Evolutionary conservation across 2,888 invertebrate genomes (phyloP).

Genomic region (Lithophane semibrunnea): DNA sequence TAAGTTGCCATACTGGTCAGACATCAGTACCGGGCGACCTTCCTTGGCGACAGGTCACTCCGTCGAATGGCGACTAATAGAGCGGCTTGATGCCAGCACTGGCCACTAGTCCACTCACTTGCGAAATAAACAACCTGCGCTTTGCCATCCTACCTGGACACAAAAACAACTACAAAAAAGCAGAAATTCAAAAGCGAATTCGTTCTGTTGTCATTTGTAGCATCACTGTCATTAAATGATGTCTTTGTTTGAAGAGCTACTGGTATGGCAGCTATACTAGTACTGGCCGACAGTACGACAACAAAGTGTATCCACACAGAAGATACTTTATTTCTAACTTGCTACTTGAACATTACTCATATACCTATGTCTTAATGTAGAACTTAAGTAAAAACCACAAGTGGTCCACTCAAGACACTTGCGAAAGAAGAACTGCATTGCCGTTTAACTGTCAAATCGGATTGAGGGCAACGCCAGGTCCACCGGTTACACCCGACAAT

Average conservation of each 20-base stretch:
- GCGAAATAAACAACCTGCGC: slow-evolving; percentile 69
- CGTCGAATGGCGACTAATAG: slow-evolving; percentile 78
- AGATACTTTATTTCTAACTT: neutral
- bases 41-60: slow-evolving; percentile 86
- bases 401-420: slow-evolving; percentile 8
- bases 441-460: slow-evolving; percentile 34
- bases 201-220: neutral
- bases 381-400: slow-evolving; percentile 15
- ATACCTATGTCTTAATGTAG: neutral
- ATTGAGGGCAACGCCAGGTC: slow-evolving; percentile 39
- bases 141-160: slow-evolving; percentile 48
- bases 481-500: slow-evolving; percentile 31
- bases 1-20: slow-evolving; percentile 84
- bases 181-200: neutral
- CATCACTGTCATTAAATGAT: neutral
- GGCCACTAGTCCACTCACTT: slow-evolving; percentile 61
- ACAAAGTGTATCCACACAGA: neutral
- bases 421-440: slow-evolving; percentile 42
- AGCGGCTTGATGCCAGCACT: slow-evolving; percentile 69
- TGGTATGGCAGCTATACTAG: neutral
- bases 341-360: neutral
- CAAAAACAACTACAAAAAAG: neutral
- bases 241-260: slow-evolving; percentile 2
- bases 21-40: slow-evolving; percentile 86
- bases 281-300: neutral